These are phyloP conservation scores for Neolamprologus longior DNA, from an alignment of 2,113 vertebrate genomes.

Conservation along the genomic window DNA sequence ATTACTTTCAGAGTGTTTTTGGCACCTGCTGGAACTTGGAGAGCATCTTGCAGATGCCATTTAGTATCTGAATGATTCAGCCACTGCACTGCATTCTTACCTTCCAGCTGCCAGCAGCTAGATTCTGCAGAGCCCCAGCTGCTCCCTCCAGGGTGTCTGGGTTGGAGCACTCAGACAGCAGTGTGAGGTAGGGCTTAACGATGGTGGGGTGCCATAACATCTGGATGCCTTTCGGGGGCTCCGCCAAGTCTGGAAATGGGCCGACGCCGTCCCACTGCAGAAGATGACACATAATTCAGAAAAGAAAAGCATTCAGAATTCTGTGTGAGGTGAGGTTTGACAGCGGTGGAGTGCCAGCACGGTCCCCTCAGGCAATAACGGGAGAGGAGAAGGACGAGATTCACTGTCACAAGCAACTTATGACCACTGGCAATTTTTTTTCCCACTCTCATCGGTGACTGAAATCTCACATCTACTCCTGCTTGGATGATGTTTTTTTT, in stretches of 20 bases:
- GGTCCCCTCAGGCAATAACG: background rate
- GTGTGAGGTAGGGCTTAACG: slow-evolving; percentile 99
- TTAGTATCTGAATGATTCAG: background rate
- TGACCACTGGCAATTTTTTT: slow-evolving; percentile 2
- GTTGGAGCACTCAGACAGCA: slow-evolving; percentile 99
- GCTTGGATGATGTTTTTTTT: background rate
- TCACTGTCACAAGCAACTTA: slow-evolving; percentile 12
- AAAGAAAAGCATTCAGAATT: background rate
- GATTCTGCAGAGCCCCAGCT: slow-evolving; percentile 95
- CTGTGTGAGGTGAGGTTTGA: slow-evolving; percentile 3
- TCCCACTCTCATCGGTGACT: background rate
- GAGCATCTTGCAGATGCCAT: background rate
- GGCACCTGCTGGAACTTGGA: background rate
- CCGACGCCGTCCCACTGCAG: slow-evolving; percentile 96
- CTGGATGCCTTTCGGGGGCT: slow-evolving; percentile 97
- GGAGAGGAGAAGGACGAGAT: background rate
- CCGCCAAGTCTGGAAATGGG: slow-evolving; percentile 90
- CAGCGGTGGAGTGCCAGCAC: background rate
- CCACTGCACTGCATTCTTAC: slow-evolving; percentile 65
- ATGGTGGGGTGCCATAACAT: slow-evolving; percentile 99
- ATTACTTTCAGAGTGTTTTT: background rate
- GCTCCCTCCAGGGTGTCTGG: slow-evolving; percentile 98
- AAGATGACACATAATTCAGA: slow-evolving; percentile 31
- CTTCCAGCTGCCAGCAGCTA: slow-evolving; percentile 99
- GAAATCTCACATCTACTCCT: slow-evolving; percentile 17